Conservation (phyloP, 2,888 invertebrate genomes). For the Eupithecia centaureata region DNA sequence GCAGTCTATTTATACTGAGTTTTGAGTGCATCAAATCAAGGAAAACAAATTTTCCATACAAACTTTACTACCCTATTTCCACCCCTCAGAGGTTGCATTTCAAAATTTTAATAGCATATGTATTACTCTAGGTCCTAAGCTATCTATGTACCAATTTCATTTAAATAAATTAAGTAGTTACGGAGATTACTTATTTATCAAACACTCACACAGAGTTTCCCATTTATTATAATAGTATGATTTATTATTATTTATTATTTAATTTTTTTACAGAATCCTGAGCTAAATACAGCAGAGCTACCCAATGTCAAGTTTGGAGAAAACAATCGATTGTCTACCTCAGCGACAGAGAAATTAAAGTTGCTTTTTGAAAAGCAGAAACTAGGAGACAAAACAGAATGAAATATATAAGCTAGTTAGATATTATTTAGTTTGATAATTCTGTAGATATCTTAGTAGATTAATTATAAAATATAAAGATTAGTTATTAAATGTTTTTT, state of each 20-base stretch:
- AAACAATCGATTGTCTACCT: conserved; percentile 74
- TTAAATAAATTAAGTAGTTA: no score
- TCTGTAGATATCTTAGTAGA: not conserved
- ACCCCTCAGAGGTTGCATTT: no score
- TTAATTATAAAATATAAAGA: not conserved
- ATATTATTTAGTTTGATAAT: not conserved
- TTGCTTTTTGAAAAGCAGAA: conserved; percentile 12
- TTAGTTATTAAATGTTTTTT: not conserved
- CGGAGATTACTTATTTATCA: no score
- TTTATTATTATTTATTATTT: not conserved
- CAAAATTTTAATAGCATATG: no score
- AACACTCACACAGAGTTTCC: not conserved
- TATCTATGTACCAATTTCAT: no score
- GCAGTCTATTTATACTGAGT: no score
- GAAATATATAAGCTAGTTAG: not conserved
- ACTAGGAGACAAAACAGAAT: not conserved
- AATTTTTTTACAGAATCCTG: conserved; percentile 69
- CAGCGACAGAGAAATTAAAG: not conserved
- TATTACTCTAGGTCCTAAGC: no score
- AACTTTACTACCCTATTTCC: no score
- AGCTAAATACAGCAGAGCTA: conserved; percentile 84
- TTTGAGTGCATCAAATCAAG: no score
- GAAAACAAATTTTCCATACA: no score
- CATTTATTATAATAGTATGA: not conserved
- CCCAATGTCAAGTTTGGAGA: conserved; percentile 86